A percentile compares a stretch with the other conserved stretches of the same genome.
Evolutionary conservation across 2,888 invertebrate species (phyloP).

Genomic region (Drosophila recens): DNA sequence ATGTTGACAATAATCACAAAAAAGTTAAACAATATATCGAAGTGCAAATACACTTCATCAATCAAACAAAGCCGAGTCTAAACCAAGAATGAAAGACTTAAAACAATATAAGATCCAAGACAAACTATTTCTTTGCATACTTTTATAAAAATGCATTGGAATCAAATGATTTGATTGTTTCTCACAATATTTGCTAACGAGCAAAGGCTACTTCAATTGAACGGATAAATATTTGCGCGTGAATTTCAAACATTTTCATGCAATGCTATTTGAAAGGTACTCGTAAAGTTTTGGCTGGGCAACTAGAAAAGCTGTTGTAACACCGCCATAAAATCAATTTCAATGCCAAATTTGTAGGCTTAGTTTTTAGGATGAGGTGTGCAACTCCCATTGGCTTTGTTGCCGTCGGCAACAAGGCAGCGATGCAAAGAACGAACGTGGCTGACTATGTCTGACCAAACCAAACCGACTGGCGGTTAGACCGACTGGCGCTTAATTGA

Average conservation of each 20-base stretch:
- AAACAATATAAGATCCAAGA: neutral
- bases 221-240: neutral
- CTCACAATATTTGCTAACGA: neutral
- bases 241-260: neutral
- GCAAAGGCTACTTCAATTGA: neutral
- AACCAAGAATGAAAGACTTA: too few species aligned
- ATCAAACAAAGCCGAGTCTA: neutral
- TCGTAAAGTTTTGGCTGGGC: constrained; percentile 1
- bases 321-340: constrained; percentile 59
- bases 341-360: constrained; percentile 60
- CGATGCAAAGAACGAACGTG: neutral
- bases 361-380: constrained; percentile 28
- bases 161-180: too few species aligned
- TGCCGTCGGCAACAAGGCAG: constrained; percentile 12
- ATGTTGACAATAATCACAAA: constrained; percentile 20
- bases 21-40: constrained; percentile 2
- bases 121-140: neutral
- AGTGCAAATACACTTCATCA: constrained; percentile 14
- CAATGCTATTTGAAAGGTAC: neutral
- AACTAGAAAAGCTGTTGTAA: constrained; percentile 35
- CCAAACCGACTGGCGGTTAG: constrained; percentile 45
- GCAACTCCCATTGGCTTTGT: constrained; percentile 21
- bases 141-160: neutral
- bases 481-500: constrained; percentile 73
- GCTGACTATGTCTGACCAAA: constrained; percentile 26